Base-by-base conservation (phyloP, 2,888 invertebrate species). In the Pollenia labialis region DNA sequence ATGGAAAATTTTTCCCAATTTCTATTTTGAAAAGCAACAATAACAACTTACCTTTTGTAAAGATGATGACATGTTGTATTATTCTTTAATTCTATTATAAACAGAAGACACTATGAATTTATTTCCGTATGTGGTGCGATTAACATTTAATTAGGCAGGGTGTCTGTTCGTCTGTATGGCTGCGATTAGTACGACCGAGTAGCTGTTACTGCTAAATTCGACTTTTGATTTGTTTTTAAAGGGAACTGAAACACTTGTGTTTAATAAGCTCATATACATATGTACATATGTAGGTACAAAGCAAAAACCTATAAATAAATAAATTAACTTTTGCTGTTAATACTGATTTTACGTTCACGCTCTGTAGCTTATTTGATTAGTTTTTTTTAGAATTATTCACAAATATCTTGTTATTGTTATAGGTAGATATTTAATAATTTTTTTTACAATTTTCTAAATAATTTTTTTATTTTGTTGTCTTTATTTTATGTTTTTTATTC, bases 31-130 rank as follows among this genome's bases (percentile, higher is more conserved):
- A 48, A 7, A 16, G 9, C 4, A 40, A 68, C 44, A 18, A 23
- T 12, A 32, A 72, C 18, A 44, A 77, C 83, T 77, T 50, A 83
- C 83, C 77, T 77, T 64, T 56, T 83, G 83, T 64, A 83, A 50
- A n/a, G 71, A 48, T 64, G 56, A 64, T 64, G 83, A 76, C 83
- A 83, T 83, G 18, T 77, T 83, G 2, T 48, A 9, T 48, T 54
- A 12, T 42, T 71, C 6, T 68, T 23, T 69, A 18, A n/a, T 62
- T 71, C 62, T 71, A 62, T 44, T 54, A 56, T 62, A 69, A 60
- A 76, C 23, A 9, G 7, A 60, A 68, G 18, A 42, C 23, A 42
- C 11, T 2, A 6, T 46, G n/a, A 6, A 14, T 16, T 23, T 50
- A 16, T 54, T 54, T 46, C 11, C 9, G 44, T 58, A 18, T 46